These are phyloP conservation scores for Petrocephalus sullivani DNA, from an alignment of 2,797 vertebrate genomes.

Conservation along the genomic window DNA sequence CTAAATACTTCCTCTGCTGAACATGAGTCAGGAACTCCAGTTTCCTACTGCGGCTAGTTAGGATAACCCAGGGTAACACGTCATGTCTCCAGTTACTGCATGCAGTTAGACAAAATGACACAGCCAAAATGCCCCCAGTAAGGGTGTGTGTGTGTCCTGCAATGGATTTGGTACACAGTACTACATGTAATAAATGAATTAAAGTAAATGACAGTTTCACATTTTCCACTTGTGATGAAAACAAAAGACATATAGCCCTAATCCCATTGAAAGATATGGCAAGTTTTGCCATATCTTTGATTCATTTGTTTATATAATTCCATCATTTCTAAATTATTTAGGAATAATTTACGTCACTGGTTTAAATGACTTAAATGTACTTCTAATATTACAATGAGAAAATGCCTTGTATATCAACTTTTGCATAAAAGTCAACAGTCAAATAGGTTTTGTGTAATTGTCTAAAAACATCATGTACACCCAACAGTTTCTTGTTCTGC, in stretches of 20 bases:
- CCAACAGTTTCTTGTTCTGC: no score
- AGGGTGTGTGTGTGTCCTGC: background rate
- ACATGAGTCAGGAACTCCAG: background rate
- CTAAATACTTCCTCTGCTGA: background rate
- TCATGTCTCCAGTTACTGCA: no score
- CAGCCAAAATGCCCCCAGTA: background rate
- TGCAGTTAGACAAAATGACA: background rate
- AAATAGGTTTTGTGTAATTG: no score
- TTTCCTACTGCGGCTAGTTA: background rate
- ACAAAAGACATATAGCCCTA: background rate
- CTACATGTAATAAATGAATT: background rate
- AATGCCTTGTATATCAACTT: no score
- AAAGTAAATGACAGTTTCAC: background rate
- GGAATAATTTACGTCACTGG: background rate
- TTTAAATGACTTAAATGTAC: background rate
- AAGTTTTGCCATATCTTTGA: background rate
- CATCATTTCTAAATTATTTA: background rate
- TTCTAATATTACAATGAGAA: no score
- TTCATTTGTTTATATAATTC: background rate
- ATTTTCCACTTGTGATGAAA: background rate
- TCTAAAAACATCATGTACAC: no score
- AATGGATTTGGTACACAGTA: background rate
- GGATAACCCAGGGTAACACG: no score
- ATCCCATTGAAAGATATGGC: background rate
- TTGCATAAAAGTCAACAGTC: no score